Evolutionary conservation across 2,888 invertebrate species (phyloP).

Genomic region (Coremacera marginata): DNA sequence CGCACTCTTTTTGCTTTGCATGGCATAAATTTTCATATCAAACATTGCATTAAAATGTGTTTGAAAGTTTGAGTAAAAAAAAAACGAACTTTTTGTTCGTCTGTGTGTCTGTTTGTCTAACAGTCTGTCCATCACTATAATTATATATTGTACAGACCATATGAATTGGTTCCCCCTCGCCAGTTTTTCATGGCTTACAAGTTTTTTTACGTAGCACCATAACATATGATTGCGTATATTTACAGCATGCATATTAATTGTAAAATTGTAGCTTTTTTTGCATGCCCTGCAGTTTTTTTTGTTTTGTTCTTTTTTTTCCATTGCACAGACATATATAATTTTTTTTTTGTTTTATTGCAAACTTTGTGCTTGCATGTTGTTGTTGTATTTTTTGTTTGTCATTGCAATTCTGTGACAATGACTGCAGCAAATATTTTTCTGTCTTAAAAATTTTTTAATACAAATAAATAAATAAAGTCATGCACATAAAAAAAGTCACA

Average conservation of each 20-base stretch:
- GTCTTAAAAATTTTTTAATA: too few relatives aligned
- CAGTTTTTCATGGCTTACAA: background rate
- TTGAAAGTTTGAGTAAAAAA: background rate
- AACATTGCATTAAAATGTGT: conserved; percentile 23
- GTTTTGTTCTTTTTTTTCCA: background rate
- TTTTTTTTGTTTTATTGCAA: background rate
- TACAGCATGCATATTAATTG: background rate
- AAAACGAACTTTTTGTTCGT: background rate
- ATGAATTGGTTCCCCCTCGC: background rate
- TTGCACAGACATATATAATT: background rate
- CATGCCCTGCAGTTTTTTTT: background rate
- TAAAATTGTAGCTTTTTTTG: background rate
- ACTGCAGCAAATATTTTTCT: background rate
- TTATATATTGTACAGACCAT: background rate
- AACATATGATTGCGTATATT: background rate
- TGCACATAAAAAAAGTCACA: too few relatives aligned
- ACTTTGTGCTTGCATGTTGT: background rate
- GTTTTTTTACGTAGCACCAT: background rate
- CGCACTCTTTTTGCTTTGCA: conserved; percentile 25
- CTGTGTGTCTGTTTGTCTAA: background rate
- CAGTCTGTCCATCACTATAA: background rate
- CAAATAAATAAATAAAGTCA: too few relatives aligned
- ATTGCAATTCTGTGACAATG: background rate
- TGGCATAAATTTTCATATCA: conserved; percentile 34
- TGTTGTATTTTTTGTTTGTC: conserved; percentile 1